Evolutionary conservation across 2,888 invertebrate genomes (phyloP), one percentile per base, ranked within the genome.

Genomic region (Arrhopalites spinosus): DNA sequence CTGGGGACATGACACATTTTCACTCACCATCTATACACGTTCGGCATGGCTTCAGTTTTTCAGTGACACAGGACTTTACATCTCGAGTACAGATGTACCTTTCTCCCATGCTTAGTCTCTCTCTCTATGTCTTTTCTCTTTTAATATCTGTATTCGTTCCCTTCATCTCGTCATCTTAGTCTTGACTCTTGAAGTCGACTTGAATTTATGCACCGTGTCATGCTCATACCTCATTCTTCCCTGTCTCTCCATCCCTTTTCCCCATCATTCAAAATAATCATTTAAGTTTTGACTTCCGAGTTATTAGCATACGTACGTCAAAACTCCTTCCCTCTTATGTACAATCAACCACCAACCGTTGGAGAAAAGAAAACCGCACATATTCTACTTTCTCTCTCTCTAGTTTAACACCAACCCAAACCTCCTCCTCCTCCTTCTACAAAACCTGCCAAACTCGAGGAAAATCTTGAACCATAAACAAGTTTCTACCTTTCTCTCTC

Each of bases 191-290:
- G 17, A 27, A 59, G 56, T 59, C 30, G 25, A 61, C 61, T 30
- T 7, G 23, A 36, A 61, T 59, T 43, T 71, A 53, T 71, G 71
- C 63, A 27, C 25, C 20, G 15, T 25, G 13, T 59, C 36, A 59
- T 25, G 25, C 27, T 20, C 53, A 53, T 7, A 56, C 70, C 59
- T 59, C 56, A 47, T 53, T 69, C 50, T 30, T 27, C 59, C 36
- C n/a, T n/a, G n/a, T n/a, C n/a, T n/a, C n/a, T n/a, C n/a, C n/a
- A n/a, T n/a, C n/a, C n/a, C 36, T 45, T 30, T 43, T 72, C 27
- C 27, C 45, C 45, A 72, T 72, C 71, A 63, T 61, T 72, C 61
- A 61, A 45, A 61, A 61, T 61, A n/a, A 72, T 72, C 71, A 20
- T 72, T 36, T 61, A 72, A 56, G n/a, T 45, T 23, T 45, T 56